Evolutionary conservation across 2,888 invertebrate genomes (phyloP).

Genomic region (Macaria notata): DNA sequence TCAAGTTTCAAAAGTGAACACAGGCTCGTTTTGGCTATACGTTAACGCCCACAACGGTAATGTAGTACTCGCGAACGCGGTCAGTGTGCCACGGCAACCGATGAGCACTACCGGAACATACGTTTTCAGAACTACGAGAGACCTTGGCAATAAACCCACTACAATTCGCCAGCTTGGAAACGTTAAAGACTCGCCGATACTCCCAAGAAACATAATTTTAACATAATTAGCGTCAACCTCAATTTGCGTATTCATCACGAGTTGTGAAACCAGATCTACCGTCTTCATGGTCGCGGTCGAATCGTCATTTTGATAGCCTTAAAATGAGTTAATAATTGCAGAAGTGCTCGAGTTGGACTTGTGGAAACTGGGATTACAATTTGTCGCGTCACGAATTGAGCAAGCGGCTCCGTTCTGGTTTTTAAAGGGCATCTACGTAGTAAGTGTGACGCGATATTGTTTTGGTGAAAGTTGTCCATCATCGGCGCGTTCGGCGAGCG

Average conservation of each 20-base stretch:
- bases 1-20: constrained; percentile 30
- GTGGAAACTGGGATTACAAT: constrained; percentile 2
- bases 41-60: constrained; percentile 58
- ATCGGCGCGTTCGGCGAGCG: constrained; percentile 44
- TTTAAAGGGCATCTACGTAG: constrained; percentile 44
- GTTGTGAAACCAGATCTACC: constrained; percentile 25
- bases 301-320: constrained; percentile 21
- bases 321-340: constrained; percentile 18
- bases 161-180: constrained; percentile 23
- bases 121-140: constrained; percentile 43
- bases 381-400: constrained; percentile 15
- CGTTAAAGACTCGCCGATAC: constrained; percentile 15
- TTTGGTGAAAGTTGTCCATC: constrained; percentile 78
- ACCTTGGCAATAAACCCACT: constrained; percentile 50
- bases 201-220: constrained; percentile 13
- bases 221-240: constrained; percentile 18
- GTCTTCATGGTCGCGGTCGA: constrained; percentile 31
- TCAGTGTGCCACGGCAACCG: constrained; percentile 74
- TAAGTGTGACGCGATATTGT: constrained; percentile 47
- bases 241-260: constrained; percentile 18
- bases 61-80: constrained; percentile 65
- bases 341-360: constrained; percentile 4
- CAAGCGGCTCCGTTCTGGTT: constrained; percentile 22
- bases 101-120: constrained; percentile 66
- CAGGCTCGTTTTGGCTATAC: constrained; percentile 46